These are phyloP conservation scores for Turdus rufiventris DNA, from an alignment of 2,113 vertebrate species.

Conservation along the genomic window DNA sequence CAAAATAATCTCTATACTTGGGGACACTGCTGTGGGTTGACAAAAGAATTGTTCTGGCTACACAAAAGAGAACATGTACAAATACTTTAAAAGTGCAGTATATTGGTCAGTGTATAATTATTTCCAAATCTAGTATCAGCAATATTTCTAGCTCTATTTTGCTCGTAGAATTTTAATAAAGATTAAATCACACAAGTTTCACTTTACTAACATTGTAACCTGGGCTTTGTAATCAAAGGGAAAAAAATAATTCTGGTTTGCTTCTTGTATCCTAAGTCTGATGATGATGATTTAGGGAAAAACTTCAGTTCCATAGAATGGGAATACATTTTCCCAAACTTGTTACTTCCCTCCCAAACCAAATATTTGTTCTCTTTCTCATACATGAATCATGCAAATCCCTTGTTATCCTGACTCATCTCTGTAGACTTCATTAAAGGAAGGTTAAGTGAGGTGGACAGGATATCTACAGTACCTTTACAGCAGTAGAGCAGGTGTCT, in stretches of 20 bases:
- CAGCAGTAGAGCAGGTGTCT: not conserved
- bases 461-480: not conserved
- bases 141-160: not conserved
- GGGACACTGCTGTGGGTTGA: not conserved
- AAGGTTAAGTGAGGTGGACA: not conserved
- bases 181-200: not conserved
- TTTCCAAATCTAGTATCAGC: not conserved
- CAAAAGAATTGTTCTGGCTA: not conserved
- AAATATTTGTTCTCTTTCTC: not conserved
- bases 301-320: not conserved
- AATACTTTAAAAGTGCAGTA: not conserved
- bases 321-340: not conserved
- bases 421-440: not conserved
- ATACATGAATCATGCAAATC: not conserved
- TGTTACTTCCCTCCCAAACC: constrained; percentile 14
- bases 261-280: not conserved
- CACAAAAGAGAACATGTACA: not conserved
- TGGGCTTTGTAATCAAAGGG: not conserved
- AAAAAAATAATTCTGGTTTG: not conserved
- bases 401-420: not conserved
- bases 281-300: not conserved
- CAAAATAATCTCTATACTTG: not conserved
- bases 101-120: not conserved
- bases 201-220: not conserved
- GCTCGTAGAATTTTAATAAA: not conserved